Base-by-base conservation (phyloP, 2,888 invertebrate genomes). In the Stegana nigrithorax region DNA sequence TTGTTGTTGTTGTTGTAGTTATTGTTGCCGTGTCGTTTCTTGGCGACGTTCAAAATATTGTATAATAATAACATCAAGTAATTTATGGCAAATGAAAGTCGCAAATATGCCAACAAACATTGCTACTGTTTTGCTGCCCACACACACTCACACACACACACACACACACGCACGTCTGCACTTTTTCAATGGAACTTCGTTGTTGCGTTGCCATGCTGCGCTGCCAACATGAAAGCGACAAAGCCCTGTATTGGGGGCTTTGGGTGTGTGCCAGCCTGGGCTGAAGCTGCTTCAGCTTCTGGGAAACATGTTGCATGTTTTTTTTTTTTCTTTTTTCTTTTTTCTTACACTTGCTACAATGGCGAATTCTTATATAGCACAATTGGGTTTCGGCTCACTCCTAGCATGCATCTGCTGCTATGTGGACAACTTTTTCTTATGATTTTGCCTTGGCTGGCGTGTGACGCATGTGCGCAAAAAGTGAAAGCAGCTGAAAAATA, bases 61-160 rank as follows among this genome's bases (percentile, higher is more conserved):
- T 72, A 73, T 73, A 78, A 70, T 75, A 79, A 79, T 78, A 75
- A 78, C 74, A 80, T 78, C 63, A 76, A 76, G 74, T 76, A 80
- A 76, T 78, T 76, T 76, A 76, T 76, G 78, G 78, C 76, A 69
- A 67, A 76, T 76, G 74, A 80, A 80, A 75, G 75, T 80, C 75
- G 73, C 78, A 78, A 78, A 75, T 78, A 79, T 79, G 73, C 66
- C 47, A n/a, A 66, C 50, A 56, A 32, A 45, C 45, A 45, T 45
- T 45, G 45, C 45, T 8, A n/a, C n/a, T n/a, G n/a, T n/a, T n/a
- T n/a, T n/a, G n/a, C 39, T n/a, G 39, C 10, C 36, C 36, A 36
- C 12, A 17, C 39, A 12, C 2, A 2, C 32, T 32, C 39, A 39
- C 2, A 17, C 39, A n/a, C n/a, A n/a, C n/a, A n/a, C 10, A n/a